Evolutionary conservation across 2,888 invertebrate genomes (phyloP).

Genomic region (Euzophera pinguis): DNA sequence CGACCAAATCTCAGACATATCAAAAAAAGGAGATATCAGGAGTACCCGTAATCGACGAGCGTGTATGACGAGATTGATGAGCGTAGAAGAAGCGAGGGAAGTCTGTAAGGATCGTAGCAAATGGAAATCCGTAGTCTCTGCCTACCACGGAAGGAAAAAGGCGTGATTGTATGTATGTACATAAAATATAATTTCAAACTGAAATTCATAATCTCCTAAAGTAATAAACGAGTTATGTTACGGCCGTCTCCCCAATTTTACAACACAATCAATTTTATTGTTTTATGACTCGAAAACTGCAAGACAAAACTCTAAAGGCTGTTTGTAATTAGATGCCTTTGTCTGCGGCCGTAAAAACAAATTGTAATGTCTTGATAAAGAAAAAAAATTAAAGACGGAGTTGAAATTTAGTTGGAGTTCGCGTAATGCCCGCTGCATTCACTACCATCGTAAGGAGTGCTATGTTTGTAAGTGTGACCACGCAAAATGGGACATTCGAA

Average conservation of each 20-base stretch:
- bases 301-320: not conserved
- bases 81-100: no score
- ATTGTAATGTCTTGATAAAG: constrained; percentile 15
- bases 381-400: constrained; percentile 14
- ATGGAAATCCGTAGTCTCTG: no score
- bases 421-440: not conserved
- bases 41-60: no score
- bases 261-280: constrained; percentile 1
- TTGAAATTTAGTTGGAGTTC: not conserved
- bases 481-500: no score
- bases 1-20: no score
- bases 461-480: no score
- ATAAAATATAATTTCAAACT: constrained; percentile 1
- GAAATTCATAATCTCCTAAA: not conserved
- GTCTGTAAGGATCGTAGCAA: no score
- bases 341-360: constrained; percentile 7
- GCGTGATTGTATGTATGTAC: no score
- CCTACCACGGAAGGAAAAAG: no score
- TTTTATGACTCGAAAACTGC: constrained; percentile 5
- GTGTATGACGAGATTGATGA: no score
- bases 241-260: not conserved
- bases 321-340: constrained; percentile 3
- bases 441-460: not conserved
- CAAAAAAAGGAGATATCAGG: no score
- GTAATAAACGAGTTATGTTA: not conserved